These are phyloP conservation scores for Labrus mixtus DNA, from an alignment of 2,113 vertebrate genomes.

Conservation along the genomic window DNA sequence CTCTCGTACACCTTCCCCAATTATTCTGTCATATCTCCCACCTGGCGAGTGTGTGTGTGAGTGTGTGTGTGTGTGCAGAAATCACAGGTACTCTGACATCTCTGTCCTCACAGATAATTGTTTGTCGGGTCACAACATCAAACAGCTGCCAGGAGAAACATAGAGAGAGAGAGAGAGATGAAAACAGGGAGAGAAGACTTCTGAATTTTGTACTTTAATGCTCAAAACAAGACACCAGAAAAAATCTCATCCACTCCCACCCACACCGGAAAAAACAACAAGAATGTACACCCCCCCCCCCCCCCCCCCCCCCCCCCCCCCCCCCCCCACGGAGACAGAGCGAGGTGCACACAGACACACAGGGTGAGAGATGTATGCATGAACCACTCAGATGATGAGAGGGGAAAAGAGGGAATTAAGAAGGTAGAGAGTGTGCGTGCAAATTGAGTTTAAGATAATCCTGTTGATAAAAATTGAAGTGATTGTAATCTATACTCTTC, in stretches of 20 bases:
- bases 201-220: constrained; percentile 24
- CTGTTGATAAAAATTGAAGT: no score
- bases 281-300: not conserved
- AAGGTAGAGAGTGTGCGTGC: no score
- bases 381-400: not conserved
- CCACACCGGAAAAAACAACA: not conserved
- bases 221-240: not conserved
- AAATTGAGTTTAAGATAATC: no score
- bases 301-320: no score
- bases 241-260: not conserved
- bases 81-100: constrained; percentile 15
- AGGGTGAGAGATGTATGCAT: no score
- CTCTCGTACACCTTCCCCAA: constrained; percentile 38
- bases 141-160: constrained; percentile 35
- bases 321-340: not conserved
- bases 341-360: not conserved
- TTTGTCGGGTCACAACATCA: constrained; percentile 56
- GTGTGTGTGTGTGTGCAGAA: constrained; percentile 20
- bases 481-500: no score
- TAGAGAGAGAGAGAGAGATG: not conserved
- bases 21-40: constrained; percentile 48
- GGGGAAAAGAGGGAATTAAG: not conserved
- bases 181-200: constrained; percentile 11
- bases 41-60: constrained; percentile 19
- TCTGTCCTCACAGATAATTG: constrained; percentile 54